Conservation (phyloP, 2,113 vertebrate genomes). For the Ameiurus melas region DNA sequence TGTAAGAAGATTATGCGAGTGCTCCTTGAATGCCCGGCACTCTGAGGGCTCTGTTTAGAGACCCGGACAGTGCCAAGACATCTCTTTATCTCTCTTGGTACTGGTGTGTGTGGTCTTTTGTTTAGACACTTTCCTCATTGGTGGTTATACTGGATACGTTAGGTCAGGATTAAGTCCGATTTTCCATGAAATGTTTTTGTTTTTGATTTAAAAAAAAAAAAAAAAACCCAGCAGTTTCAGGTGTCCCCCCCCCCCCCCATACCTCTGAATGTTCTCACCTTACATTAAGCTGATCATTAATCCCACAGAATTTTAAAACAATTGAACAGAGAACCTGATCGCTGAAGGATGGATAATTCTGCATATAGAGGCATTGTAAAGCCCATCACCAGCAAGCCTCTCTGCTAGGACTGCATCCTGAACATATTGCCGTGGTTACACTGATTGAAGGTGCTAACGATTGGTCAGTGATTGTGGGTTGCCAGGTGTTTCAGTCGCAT, state of each 20-base stretch:
- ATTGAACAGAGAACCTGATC: not conserved
- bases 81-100: constrained; percentile 21
- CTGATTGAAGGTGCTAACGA: constrained; percentile 30
- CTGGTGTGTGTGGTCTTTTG: constrained; percentile 1
- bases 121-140: not conserved
- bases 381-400: constrained; percentile 25
- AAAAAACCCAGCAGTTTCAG: not conserved
- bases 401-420: constrained; percentile 17
- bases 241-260: not conserved
- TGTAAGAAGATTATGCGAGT: constrained; percentile 57
- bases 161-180: not conserved
- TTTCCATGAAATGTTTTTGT: not conserved
- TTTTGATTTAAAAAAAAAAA: not conserved
- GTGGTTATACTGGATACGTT: not conserved
- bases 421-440: constrained; percentile 15
- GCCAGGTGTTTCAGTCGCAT: constrained; percentile 32
- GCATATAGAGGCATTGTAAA: constrained; percentile 7
- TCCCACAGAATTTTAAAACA: not conserved
- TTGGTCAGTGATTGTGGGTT: constrained; percentile 36
- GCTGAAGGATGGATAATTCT: not conserved
- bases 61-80: constrained; percentile 26
- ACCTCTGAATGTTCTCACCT: constrained; percentile 2
- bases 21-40: constrained; percentile 27
- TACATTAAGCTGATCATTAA: constrained; percentile 8
- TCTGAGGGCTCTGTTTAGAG: constrained; percentile 30